Conservation (phyloP, 2,797 vertebrate genomes). For the Strix occidentalis region DNA sequence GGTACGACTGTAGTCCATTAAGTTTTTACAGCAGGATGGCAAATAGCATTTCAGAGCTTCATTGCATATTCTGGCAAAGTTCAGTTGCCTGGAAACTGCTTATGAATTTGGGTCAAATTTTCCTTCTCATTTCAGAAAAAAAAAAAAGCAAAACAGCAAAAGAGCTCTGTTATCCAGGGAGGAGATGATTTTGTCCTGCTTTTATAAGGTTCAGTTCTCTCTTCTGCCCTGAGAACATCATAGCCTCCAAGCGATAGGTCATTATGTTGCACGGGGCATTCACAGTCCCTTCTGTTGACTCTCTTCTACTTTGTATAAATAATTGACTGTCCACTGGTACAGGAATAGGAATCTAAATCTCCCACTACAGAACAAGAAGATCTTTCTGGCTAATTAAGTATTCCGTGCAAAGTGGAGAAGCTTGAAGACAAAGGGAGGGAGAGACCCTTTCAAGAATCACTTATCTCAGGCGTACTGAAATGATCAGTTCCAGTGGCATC, state of each 20-base stretch:
- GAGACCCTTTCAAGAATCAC: background rate
- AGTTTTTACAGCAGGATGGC: conserved; percentile 18
- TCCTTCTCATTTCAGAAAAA: background rate
- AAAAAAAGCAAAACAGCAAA: background rate
- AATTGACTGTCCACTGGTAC: conserved; percentile 14
- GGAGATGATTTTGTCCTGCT: conserved; percentile 9
- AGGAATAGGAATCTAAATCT: background rate
- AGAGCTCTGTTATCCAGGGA: background rate
- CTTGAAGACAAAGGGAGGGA: background rate
- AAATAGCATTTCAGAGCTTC: background rate
- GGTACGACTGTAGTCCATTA: background rate
- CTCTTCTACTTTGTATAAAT: conserved; percentile 18
- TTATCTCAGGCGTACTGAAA: background rate
- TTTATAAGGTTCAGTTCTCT: conserved; percentile 22
- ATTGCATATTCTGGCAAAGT: background rate
- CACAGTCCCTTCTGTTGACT: background rate
- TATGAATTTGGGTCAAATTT: conserved; percentile 58
- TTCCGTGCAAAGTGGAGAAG: background rate
- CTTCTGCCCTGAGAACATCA: background rate
- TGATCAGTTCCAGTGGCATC: background rate
- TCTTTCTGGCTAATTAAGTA: background rate
- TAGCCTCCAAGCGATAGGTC: background rate
- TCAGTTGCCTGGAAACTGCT: conserved; percentile 47
- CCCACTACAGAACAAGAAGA: background rate
- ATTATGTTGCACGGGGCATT: background rate